Conservation (phyloP, 2,888 invertebrate genomes). For the Anodontia alba region DNA sequence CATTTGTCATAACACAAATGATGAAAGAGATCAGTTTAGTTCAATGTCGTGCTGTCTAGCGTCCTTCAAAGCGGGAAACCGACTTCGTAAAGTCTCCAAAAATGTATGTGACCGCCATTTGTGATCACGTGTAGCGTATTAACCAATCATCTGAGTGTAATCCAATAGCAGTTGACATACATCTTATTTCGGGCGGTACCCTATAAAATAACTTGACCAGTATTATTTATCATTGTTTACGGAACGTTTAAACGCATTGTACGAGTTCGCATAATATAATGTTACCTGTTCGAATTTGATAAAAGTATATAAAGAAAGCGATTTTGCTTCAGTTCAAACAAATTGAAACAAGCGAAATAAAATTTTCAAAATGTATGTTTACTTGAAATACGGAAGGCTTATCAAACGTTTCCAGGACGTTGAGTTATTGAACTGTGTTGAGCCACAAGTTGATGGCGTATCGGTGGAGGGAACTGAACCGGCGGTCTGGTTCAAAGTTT, state of each 20-base stretch:
- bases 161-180: not conserved
- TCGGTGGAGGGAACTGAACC: constrained; percentile 72
- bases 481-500: constrained; percentile 80
- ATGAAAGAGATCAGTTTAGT: too few species aligned
- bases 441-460: constrained; percentile 59
- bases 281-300: not conserved
- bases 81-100: too few species aligned
- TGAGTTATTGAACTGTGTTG: constrained; percentile 61
- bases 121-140: not conserved
- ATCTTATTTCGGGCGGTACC: not conserved
- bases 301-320: not conserved
- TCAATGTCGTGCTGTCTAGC: too few species aligned
- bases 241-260: not conserved
- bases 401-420: constrained; percentile 59
- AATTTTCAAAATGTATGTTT: constrained; percentile 63
- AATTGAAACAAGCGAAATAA: not conserved
- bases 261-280: not conserved
- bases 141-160: not conserved
- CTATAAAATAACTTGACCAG: not conserved
- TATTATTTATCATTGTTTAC: not conserved
- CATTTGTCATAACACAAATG: too few species aligned
- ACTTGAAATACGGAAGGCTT: constrained; percentile 54
- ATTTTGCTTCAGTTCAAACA: not conserved
- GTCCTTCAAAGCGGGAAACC: too few species aligned
- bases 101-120: too few species aligned